Evolutionary conservation across 1,140 invertebrate species (phyloP), one percentile per base, ranked within the genome.

Genomic region (Bombus pyrosoma): DNA sequence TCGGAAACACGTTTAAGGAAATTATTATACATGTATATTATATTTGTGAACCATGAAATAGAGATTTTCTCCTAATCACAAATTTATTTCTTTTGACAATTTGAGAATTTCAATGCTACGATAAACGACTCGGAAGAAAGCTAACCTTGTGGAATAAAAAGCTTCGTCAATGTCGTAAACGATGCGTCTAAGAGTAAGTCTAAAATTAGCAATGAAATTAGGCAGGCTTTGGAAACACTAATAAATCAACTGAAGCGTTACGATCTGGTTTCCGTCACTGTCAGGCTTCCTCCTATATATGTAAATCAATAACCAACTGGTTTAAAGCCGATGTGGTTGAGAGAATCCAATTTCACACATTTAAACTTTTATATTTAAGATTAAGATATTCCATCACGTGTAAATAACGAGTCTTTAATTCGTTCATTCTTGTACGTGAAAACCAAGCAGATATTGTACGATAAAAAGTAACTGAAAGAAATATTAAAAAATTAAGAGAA

Each of bases 181-280:
- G 79, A 57, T 71, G 34, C 69, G 32, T 64, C 64, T 57, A 37
- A 43, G 15, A 82, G 25, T 18, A 37, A 10, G 71, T 74, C 57
- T 74, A 75, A 64, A 32, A 82, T 75, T 75, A 47, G 81, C 71
- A 62, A 41, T 64, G 57, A 75, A 64, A 72, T 82, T 75, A 64
- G 57, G 47, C 57, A 32, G 71, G 57, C 74, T n/a, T 82, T 75
- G 71, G 57, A 82, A 77, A 77, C 43, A 77, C 34, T 57, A 77
- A 83, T 83, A 83, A 83, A 83, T 77, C 74, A 77, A 83, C 62
- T 57, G 34, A 64, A 68, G 74, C 73, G 74, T 77, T 83, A 83
- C 71, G 57, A 82, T 83, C 73, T 83, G 73, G 64, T 83, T 83
- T 77, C 74, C 64, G 81, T 83, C 74, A 77, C 59, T 47, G 64